Percentiles rank a stretch among this genome's conserved stretches.
Conservation (phyloP, 2,797 vertebrate species). For the Acestrorhynchus altus region DNA sequence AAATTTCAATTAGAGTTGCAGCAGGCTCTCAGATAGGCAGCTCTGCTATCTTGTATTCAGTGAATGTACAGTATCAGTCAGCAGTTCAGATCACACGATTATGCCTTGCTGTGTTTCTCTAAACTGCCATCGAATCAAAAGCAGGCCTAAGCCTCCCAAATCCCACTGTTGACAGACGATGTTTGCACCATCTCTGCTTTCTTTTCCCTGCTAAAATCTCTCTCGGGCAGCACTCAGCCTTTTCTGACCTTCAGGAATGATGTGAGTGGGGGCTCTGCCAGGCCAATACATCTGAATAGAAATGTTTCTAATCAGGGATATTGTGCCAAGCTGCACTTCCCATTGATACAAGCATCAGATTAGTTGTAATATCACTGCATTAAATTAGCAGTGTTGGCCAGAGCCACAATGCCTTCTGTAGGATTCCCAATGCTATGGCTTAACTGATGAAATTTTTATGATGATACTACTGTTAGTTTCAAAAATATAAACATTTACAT, state of each 20-base stretch:
- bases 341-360: constrained; percentile 49
- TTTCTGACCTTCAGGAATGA: background rate
- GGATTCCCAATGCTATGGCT: background rate
- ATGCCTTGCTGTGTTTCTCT: background rate
- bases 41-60: background rate
- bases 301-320: background rate
- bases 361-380: constrained; percentile 24
- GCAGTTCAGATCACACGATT: background rate
- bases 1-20: background rate
- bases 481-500: too few species aligned
- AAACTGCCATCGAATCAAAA: constrained; percentile 10
- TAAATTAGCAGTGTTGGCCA: constrained; percentile 41
- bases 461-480: too few species aligned
- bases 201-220: constrained; percentile 10
- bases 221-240: background rate
- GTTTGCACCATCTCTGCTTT: background rate
- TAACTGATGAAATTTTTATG: background rate
- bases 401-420: constrained; percentile 18
- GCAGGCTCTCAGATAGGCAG: background rate
- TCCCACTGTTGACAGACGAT: background rate
- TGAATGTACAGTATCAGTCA: background rate
- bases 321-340: constrained; percentile 3
- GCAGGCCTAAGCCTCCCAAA: background rate
- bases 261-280: constrained; percentile 2
- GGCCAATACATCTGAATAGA: background rate